phyloP scores from a whole-genome alignment of 2,113 vertebrate genomes.

The Eublepharis macularius region DNA sequence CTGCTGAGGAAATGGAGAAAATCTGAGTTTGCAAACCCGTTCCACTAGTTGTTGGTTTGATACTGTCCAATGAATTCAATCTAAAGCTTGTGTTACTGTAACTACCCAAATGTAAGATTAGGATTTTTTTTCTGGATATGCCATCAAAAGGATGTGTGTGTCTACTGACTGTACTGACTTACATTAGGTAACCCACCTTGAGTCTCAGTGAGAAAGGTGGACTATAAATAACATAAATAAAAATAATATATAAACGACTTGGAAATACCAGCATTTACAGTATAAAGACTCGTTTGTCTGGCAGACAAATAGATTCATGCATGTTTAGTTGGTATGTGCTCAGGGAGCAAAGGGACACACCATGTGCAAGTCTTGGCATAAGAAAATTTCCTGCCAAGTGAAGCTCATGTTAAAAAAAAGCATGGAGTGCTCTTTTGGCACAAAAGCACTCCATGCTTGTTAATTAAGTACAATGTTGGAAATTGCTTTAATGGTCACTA shows the following conservation, averaged over 20 bases:
- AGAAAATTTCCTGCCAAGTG: constrained; percentile 62
- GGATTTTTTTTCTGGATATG: too few relatives aligned
- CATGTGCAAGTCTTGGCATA: constrained; percentile 32
- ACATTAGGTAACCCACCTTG: too few relatives aligned
- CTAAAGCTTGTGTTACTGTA: too few relatives aligned
- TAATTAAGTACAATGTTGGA: constrained; percentile 49
- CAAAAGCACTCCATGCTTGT: constrained; percentile 55
- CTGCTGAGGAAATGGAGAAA: too few relatives aligned
- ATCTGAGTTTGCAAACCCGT: too few relatives aligned
- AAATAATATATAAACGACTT: fast-evolving
- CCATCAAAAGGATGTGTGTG: too few relatives aligned
- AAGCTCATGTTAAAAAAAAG: constrained; percentile 53
- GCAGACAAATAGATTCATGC: background rate
- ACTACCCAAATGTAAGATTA: too few relatives aligned
- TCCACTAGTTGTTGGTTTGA: too few relatives aligned
- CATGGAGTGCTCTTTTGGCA: constrained; percentile 44
- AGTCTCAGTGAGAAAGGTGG: too few relatives aligned
- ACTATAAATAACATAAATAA: too few relatives aligned
- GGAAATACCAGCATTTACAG: background rate
- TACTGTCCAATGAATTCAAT: too few relatives aligned
- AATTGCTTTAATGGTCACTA: constrained; percentile 27
- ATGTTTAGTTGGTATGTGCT: constrained; percentile 1
- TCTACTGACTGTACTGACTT: too few relatives aligned
- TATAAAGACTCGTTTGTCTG: background rate
- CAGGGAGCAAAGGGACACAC: constrained; percentile 41